A percentile compares a stretch with the other conserved stretches of the same genome.
Conservation (phyloP, 2,113 vertebrate genomes). For the Aviceda subcristata region DNA sequence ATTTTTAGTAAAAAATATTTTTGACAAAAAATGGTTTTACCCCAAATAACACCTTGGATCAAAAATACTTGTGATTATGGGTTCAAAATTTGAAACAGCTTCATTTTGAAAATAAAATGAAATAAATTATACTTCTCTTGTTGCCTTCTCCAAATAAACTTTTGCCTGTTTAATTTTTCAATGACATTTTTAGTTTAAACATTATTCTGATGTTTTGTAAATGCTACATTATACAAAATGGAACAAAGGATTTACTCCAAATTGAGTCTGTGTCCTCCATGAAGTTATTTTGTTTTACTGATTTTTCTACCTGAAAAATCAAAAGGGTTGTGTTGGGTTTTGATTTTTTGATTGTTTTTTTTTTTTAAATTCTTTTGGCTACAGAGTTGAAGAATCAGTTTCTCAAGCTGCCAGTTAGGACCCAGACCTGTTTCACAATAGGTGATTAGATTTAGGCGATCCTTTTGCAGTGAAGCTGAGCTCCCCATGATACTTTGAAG, state of each 20-base stretch:
- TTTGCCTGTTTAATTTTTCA: neutral
- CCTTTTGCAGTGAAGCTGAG: neutral
- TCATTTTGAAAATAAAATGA: neutral
- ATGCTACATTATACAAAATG: neutral
- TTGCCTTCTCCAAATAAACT: neutral
- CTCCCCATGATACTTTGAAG: neutral
- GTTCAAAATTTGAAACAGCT: neutral
- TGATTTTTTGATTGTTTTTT: accelerated
- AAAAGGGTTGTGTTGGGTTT: accelerated
- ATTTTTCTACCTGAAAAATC: neutral
- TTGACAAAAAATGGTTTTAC: neutral
- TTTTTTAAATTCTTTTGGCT: neutral
- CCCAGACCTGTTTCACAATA: neutral
- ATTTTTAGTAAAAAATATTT: neutral
- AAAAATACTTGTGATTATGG: neutral
- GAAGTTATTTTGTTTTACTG: neutral
- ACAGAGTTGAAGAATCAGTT: neutral
- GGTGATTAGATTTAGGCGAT: neutral
- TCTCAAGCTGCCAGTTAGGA: neutral
- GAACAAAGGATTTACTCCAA: neutral
- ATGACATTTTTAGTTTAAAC: neutral
- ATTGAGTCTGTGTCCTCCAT: neutral
- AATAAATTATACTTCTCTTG: neutral
- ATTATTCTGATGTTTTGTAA: neutral
- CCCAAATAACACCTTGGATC: neutral